A percentile compares a stretch with the other conserved stretches of the same genome.
Conservation (phyloP, 2,888 invertebrate species). For the Ophion slaviceki region DNA sequence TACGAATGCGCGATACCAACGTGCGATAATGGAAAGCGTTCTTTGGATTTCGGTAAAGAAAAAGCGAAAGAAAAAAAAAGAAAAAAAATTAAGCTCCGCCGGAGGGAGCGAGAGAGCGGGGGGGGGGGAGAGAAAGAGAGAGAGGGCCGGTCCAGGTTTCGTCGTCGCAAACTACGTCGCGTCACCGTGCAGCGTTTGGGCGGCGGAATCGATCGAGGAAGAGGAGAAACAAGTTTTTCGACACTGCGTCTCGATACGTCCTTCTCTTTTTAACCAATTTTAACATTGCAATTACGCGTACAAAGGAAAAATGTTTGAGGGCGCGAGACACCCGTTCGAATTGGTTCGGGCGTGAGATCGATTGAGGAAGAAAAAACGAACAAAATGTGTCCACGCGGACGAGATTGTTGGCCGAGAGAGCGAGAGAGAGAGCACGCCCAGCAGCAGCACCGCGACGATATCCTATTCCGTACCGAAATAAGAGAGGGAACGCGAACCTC, state of each 20-base stretch:
- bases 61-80: neutral
- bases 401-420: neutral
- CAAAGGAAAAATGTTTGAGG: neutral
- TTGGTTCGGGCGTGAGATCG: neutral
- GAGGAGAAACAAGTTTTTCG: neutral
- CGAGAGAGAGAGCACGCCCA: neutral
- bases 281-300: neutral
- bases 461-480: neutral
- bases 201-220: neutral
- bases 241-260: neutral
- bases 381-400: neutral
- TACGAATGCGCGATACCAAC: too few species aligned
- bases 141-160: neutral
- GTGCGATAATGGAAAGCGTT: too few species aligned
- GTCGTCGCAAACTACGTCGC: slow-evolving; percentile 14
- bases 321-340: neutral
- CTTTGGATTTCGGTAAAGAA: neutral
- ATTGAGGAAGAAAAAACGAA: neutral
- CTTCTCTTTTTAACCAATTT: neutral
- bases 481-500: slow-evolving; percentile 2
- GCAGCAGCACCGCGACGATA: neutral
- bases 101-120: neutral
- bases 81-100: neutral
- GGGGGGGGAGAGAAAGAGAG: neutral
- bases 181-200: neutral